Evolutionary conservation across 1,140 invertebrate species (phyloP).

Genomic region (Hycleus phaleratus): DNA sequence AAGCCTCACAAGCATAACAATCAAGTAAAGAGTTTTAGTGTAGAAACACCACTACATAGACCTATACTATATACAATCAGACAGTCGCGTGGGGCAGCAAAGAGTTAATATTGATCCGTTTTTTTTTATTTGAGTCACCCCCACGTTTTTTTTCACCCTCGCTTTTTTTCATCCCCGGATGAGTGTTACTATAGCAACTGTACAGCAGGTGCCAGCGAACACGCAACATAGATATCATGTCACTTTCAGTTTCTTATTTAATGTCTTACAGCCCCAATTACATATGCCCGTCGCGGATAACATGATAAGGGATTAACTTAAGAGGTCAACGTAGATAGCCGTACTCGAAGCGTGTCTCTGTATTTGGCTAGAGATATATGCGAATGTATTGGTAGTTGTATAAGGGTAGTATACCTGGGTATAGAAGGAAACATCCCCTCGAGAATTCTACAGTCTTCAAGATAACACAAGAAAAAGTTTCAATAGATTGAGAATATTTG

Average conservation of each 20-base stretch:
- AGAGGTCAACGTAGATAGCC: no score
- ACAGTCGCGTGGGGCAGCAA: slow-evolving; percentile 33
- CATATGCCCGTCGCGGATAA: not conserved
- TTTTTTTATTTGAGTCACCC: slow-evolving; percentile 44
- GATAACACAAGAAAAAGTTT: no score
- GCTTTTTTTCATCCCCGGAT: slow-evolving; percentile 38
- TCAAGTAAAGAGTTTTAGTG: slow-evolving; percentile 22
- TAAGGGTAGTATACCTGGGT: no score
- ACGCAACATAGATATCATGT: slow-evolving; percentile 36
- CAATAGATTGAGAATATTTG: no score
- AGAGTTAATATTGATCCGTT: slow-evolving; percentile 44
- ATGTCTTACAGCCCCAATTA: slow-evolving; percentile 18
- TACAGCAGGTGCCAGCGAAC: slow-evolving; percentile 39
- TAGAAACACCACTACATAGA: not conserved
- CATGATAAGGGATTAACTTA: not conserved
- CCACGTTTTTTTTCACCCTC: slow-evolving; percentile 41
- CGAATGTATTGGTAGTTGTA: no score
- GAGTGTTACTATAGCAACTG: slow-evolving; percentile 38
- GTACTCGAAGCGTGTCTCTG: no score
- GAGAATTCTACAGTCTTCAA: no score
- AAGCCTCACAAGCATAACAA: slow-evolving; percentile 14
- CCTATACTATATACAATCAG: slow-evolving; percentile 20
- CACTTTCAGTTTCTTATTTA: slow-evolving; percentile 34
- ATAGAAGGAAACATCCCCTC: no score
- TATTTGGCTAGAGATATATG: no score